These are phyloP conservation scores for Labrus mixtus DNA, from an alignment of 2,113 vertebrate genomes.

Conservation along the genomic window DNA sequence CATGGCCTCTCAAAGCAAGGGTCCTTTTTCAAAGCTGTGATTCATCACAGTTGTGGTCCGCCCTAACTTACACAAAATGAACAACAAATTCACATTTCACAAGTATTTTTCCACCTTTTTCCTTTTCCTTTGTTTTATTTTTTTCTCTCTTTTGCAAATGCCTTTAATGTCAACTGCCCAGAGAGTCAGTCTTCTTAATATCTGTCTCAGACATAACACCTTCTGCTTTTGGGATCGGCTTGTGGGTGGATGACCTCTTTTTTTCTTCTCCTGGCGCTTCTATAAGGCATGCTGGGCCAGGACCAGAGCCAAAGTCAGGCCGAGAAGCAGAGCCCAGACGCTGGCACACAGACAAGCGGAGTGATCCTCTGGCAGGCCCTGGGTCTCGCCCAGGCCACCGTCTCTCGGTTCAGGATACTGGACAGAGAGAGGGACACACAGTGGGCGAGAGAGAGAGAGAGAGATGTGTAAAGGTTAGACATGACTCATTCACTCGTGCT, in stretches of 20 bases:
- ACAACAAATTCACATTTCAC: slow-evolving; percentile 69
- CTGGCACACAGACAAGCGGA: slow-evolving; percentile 68
- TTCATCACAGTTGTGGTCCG: slow-evolving; percentile 53
- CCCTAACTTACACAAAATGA: slow-evolving; percentile 66
- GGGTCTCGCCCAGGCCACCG: slow-evolving; percentile 49
- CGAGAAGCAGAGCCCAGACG: slow-evolving; percentile 72
- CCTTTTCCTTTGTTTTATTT: slow-evolving; percentile 21
- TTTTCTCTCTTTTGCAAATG: slow-evolving; percentile 61
- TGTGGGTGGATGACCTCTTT: slow-evolving; percentile 79
- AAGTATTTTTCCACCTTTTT: slow-evolving; percentile 38
- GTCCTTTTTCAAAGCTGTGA: slow-evolving; percentile 56
- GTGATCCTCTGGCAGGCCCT: slow-evolving; percentile 63
- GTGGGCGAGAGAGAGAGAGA: slow-evolving; percentile 60
- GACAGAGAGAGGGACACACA: slow-evolving; percentile 50
- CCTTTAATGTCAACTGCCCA: slow-evolving; percentile 60
- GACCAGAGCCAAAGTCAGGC: slow-evolving; percentile 74
- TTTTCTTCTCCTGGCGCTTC: slow-evolving; percentile 67
- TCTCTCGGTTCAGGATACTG: slow-evolving; percentile 66
- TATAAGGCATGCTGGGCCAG: slow-evolving; percentile 80
- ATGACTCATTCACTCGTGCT: slow-evolving; percentile 63
- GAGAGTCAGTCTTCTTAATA: slow-evolving; percentile 69
- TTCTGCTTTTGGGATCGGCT: slow-evolving; percentile 79
- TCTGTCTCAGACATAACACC: slow-evolving; percentile 74
- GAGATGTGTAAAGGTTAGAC: slow-evolving; percentile 74
- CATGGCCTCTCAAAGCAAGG: slow-evolving; percentile 2